Evolutionary conservation across 2,888 invertebrate genomes (phyloP), one percentile per base, ranked within the genome.

Genomic region (Nysson spinosus): DNA sequence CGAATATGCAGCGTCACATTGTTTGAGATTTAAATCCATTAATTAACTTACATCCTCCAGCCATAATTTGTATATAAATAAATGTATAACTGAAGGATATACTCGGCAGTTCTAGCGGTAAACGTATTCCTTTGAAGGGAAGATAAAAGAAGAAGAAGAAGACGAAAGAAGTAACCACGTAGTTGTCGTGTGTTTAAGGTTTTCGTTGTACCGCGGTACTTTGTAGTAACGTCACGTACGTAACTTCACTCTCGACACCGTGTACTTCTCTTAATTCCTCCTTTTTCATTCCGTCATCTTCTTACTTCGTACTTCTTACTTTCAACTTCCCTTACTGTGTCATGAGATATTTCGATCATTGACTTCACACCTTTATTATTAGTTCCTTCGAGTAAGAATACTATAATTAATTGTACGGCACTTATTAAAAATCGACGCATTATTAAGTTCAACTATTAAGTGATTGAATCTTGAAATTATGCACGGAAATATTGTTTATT

Each of bases 141-240:
- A 30, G 47, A 20, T 35, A 19, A 26, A 30, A 22, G 49, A 44
- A 22, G 37, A 34, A 19, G 16, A 17, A 37, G 55, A 57, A 16
- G 35, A 37, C n/a, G 43, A 22, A 11, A 35, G 32, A 30, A 47
- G 42, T 11, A 43, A 28, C n/a, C 12, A 20, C 28, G 37, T 43
- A 39, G 40, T 60, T 30, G 43, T 28, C 22, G 24, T 4, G 4
- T 20, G 24, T 32, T 30, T n/a, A n/a, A n/a, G n/a, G n/a, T n/a
- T n/a, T n/a, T 52, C 24, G 19, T 46, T 1, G 39, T n/a, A 32
- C 34, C 16, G 3, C 32, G 14, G 39, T 46, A 20, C 24, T 78
- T 72, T 43, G 58, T 26, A 72, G 75, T 72, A 72, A 72, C 68
- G 75, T 77, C 79, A 77, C 75, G 77, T 77, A 68, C 43, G 43